Base-by-base conservation (phyloP, 2,888 invertebrate genomes). In the Eilema caniola region DNA sequence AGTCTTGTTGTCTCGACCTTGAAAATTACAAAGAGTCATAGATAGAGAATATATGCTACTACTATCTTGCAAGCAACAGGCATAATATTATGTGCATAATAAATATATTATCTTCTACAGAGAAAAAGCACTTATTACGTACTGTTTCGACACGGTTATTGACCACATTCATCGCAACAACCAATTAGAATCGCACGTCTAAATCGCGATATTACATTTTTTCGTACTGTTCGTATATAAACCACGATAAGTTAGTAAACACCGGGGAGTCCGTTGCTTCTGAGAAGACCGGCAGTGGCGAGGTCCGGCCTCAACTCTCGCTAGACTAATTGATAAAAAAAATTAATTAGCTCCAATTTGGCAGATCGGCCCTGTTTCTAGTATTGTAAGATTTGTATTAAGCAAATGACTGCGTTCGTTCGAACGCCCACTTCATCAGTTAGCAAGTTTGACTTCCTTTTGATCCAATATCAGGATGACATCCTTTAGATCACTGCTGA, bases 361-460 rank as follows among this genome's bases (percentile, higher is more conserved):
- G 93, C 93, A 93, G 93, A 93, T 93, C 77, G 92, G 92, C 86
- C 85, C 84, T 86, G 88, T 88, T 86, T 89, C 87, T 85, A 85
- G 83, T 81, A 85, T 90, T 87, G 86, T 74, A 74, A 77, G 76
- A 79, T 80, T 82, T 83, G 82, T 87, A 84, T 83, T 70, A 76
- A 78, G 83, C 80, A 87, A 78, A 87, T 84, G 78, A 83, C 73
- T 79, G 80, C 68, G 74, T 78, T 83, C 74, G 86, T 80, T 84
- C 88, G 86, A 85, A 87, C 85, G 91, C 87, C 87, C 93, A 92
- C 92, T 94, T 94, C 94, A 76, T 92, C 90, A 79, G 85, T 91
- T 93, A 90, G 90, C 93, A 94, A 92, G 92, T 86, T 93, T 90
- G 94, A 93, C 94, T 94, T 92, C 92, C 94, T 92, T 93, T 93